Conservation (phyloP, 1,140 invertebrate species). For the Meloidogyne hapla region DNA sequence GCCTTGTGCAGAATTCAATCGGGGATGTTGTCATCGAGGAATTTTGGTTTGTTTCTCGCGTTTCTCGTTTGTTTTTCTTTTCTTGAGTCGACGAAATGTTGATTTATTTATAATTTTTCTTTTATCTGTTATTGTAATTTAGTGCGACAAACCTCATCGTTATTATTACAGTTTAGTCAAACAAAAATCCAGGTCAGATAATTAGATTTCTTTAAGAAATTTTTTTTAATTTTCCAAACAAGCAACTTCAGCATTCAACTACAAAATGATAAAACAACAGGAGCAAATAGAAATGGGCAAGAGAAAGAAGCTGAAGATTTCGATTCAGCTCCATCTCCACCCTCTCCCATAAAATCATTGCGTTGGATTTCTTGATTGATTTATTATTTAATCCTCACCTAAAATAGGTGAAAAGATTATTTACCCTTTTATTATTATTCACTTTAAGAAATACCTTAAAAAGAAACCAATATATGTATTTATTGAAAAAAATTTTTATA, state of each 20-base stretch:
- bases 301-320: background rate
- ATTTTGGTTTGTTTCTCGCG: slow-evolving; percentile 43
- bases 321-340: background rate
- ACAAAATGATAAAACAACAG: background rate
- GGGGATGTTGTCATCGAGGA: slow-evolving; percentile 38
- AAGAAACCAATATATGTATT: too few species aligned
- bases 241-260: background rate
- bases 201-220: background rate
- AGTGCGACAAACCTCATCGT: slow-evolving; percentile 45
- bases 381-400: background rate
- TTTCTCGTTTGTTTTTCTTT: background rate
- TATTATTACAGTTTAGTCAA: slow-evolving; percentile 37
- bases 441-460: too few species aligned
- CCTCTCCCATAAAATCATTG: background rate
- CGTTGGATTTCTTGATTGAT: background rate
- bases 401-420: background rate
- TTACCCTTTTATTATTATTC: too few species aligned
- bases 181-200: slow-evolving; percentile 13
- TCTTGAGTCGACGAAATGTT: background rate
- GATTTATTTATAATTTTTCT: too few species aligned
- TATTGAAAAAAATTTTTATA: too few species aligned
- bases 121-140: slow-evolving; percentile 23
- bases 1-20: slow-evolving; percentile 39
- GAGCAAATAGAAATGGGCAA: background rate
- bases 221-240: background rate